Base-by-base conservation (phyloP, 2,113 vertebrate species). In the Narcine bancroftii region DNA sequence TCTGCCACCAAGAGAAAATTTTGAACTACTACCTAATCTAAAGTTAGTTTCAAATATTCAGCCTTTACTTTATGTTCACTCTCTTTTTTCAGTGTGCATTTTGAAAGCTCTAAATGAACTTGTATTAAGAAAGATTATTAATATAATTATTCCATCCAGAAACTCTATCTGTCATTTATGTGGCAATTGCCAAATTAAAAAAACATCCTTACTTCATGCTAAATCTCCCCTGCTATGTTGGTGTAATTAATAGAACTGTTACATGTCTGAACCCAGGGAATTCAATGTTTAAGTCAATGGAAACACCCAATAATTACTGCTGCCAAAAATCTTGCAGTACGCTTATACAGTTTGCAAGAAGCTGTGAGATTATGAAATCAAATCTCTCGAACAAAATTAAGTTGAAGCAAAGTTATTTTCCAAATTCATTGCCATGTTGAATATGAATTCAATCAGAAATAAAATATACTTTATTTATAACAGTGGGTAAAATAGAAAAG, bases 101-200 rank as follows among this genome's bases (percentile, higher is more conserved):
- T 91, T 91, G 60, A 69, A 91, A 91, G 42, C 19, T 89, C 56
- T 11, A 2, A 66, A 39, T 36, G 60, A 89, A 89, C 63, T 65
- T 69, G 21, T 91, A 65, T 71, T 69, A 45, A 47, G 63, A 69
- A 4, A 91, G 39, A 91, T 26, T 24, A 91, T 87, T 60, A 60
- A 69, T 69, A 69, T 47, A 69, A 91, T 69, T 56, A 47, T 21
- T 85, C 50, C 56, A 45, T 91, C 87, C 87, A 69, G 63, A 17
- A 69, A 39, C 21, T 69, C 89, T 63, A 69, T 45, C 63, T 42
- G 66, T 91, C 89, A 91, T 66, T 91, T 91, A 69, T 47, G 69
- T 69, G 89, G 65, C 69, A 91, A 91, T 91, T 65, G 69, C 39
- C 69, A 39, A 69, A 91, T 91, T 91, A 65, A 15, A 69, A n/a